Conservation (phyloP, 2,888 invertebrate species). For the Chaitophorus viminalis region DNA sequence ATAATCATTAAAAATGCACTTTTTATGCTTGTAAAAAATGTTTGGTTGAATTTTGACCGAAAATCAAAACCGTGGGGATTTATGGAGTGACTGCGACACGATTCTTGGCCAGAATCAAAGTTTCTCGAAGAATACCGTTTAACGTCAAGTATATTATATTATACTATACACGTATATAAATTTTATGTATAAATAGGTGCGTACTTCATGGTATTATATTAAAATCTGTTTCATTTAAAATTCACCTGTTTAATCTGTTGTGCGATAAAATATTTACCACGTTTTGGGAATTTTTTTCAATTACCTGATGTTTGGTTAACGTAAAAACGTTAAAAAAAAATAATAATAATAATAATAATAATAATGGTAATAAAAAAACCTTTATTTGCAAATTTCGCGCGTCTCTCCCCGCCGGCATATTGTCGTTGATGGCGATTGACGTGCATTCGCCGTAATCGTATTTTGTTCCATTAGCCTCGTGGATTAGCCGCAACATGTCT, state of each 20-base stretch:
- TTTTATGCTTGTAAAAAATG: too few species aligned
- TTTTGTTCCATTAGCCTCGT: slow-evolving; percentile 36
- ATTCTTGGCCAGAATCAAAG: too few species aligned
- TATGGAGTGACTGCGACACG: too few species aligned
- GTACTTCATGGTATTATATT: neutral
- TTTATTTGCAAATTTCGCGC: slow-evolving; percentile 3
- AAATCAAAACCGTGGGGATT: too few species aligned
- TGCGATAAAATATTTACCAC: slow-evolving; percentile 27
- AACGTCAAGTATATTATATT: too few species aligned
- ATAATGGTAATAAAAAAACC: neutral
- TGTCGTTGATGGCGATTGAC: slow-evolving; percentile 30
- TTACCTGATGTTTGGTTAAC: neutral
- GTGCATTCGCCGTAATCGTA: slow-evolving; percentile 22
- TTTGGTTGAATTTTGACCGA: too few species aligned
- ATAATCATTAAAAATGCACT: too few species aligned
- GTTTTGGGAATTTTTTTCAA: neutral
- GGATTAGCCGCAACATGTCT: slow-evolving; percentile 43
- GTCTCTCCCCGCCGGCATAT: neutral
- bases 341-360: neutral
- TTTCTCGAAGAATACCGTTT: too few species aligned
- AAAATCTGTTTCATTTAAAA: neutral
- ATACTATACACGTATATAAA: too few species aligned
- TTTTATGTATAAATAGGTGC: neutral
- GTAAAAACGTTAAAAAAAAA: neutral
- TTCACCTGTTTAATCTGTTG: neutral